phyloP scores from a whole-genome alignment of 2,113 vertebrate genomes.

The Trematocara marginatum region DNA sequence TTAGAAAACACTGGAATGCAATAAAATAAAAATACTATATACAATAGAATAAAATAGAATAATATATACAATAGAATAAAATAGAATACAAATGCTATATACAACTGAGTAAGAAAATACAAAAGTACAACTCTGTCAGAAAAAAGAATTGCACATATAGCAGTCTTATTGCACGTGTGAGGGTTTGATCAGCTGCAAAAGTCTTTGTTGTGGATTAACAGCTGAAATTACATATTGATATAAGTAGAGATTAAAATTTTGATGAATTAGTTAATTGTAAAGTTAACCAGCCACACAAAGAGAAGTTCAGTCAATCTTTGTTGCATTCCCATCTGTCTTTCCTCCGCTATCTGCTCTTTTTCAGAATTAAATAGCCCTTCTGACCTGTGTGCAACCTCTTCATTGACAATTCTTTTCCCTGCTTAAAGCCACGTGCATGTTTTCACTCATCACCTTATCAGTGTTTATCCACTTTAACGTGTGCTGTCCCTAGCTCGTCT shows the following conservation, averaged over 20 bases:
- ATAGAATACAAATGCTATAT: no score
- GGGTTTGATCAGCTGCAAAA: no score
- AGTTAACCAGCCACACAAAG: not conserved
- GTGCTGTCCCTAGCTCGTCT: not conserved
- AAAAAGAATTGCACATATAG: no score
- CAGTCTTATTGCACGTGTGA: no score
- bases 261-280: not conserved
- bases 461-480: not conserved
- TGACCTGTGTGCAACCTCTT: slow-evolving; percentile 9
- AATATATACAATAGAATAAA: no score
- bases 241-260: not conserved
- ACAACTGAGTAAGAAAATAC: no score
- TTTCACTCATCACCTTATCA: slow-evolving; percentile 7
- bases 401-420: not conserved
- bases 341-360: not conserved
- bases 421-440: not conserved
- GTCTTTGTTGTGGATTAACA: not conserved
- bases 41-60: no score
- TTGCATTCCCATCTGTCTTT: not conserved
- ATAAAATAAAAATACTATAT: no score
- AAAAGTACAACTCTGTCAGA: no score
- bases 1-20: no score
- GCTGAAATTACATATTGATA: not conserved
- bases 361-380: not conserved
- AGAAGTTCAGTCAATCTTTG: not conserved